Percentiles rank a stretch among this genome's conserved stretches.
phyloP scores from a whole-genome alignment of 92 coral and sea anemone species.

The Palythoa heliodiscus region DNA sequence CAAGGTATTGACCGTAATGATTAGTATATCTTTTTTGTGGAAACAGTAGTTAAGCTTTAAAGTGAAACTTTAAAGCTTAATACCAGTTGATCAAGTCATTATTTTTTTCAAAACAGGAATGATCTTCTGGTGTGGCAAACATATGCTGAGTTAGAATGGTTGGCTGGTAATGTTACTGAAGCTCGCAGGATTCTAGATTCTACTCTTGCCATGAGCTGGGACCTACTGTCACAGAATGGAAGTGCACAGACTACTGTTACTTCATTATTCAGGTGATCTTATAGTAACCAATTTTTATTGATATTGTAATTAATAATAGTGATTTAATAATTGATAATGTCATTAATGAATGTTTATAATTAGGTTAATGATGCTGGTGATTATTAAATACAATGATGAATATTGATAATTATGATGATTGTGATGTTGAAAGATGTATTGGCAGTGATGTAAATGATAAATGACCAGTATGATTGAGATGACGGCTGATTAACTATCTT shows the following conservation, averaged over 20 bases:
- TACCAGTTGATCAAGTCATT: neutral
- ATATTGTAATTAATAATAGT: neutral
- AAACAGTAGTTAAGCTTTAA: too few species aligned
- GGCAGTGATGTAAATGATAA: neutral
- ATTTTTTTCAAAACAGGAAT: constrained; percentile 55
- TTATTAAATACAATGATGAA: too few species aligned
- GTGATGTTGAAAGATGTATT: neutral
- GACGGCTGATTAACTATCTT: too few species aligned
- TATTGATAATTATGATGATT: neutral
- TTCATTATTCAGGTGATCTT: constrained; percentile 25
- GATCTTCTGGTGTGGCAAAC: constrained; percentile 83
- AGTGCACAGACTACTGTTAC: constrained; percentile 25
- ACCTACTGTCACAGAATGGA: constrained; percentile 49
- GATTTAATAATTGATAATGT: neutral
- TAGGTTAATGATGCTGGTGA: neutral
- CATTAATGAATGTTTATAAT: neutral
- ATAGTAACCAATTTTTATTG: neutral
- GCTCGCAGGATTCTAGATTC: constrained; percentile 82
- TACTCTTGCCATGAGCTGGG: constrained; percentile 71
- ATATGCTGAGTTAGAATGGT: constrained; percentile 80
- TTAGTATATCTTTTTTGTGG: too few species aligned
- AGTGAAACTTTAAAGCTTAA: too few species aligned
- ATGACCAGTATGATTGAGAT: too few species aligned
- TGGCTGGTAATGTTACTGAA: constrained; percentile 76
- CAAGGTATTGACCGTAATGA: too few species aligned